Percentiles rank a stretch among this genome's conserved stretches.
phyloP scores from a whole-genome alignment of 2,888 invertebrate species.

The Drosophila niveifrons region DNA sequence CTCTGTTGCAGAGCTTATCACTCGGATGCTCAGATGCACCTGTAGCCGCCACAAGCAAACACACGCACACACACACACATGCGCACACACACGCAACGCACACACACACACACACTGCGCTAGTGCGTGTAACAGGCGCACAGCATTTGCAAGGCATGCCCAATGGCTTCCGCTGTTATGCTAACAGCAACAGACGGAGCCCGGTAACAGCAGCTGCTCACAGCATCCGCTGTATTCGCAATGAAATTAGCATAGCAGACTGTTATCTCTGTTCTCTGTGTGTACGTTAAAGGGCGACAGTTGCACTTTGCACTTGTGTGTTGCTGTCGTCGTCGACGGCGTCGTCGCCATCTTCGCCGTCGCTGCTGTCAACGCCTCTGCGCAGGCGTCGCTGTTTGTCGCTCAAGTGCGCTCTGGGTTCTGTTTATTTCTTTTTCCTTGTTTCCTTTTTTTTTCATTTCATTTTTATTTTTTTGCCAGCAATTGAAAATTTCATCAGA shows the following conservation, averaged over 20 bases:
- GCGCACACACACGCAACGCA: neutral
- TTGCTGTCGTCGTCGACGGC: neutral
- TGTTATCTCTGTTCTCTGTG: constrained; percentile 15
- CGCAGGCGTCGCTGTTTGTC: constrained; percentile 43
- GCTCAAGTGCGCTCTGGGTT: constrained; percentile 24
- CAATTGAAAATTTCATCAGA: constrained; percentile 54
- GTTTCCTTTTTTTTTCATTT: constrained; percentile 1
- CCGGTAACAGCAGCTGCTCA: constrained; percentile 36
- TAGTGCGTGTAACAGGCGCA: constrained; percentile 26
- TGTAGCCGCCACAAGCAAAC: constrained; percentile 13
- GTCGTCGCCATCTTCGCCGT: constrained; percentile 5
- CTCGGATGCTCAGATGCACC: constrained; percentile 24
- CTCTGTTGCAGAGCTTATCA: constrained; percentile 52
- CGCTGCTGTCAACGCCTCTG: constrained; percentile 42
- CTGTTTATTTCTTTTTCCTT: constrained; percentile 27
- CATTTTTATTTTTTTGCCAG: constrained; percentile 16
- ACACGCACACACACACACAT: neutral
- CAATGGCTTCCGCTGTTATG: constrained; percentile 29
- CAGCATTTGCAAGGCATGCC: constrained; percentile 37
- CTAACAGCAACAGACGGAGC: too few relatives aligned
- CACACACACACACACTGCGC: neutral
- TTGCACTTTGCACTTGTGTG: constrained; percentile 43
- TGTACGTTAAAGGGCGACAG: constrained; percentile 1
- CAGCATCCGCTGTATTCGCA: constrained; percentile 14
- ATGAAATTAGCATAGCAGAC: neutral